Conservation (phyloP, 2,888 invertebrate species). For the Drosophila yooni region DNA sequence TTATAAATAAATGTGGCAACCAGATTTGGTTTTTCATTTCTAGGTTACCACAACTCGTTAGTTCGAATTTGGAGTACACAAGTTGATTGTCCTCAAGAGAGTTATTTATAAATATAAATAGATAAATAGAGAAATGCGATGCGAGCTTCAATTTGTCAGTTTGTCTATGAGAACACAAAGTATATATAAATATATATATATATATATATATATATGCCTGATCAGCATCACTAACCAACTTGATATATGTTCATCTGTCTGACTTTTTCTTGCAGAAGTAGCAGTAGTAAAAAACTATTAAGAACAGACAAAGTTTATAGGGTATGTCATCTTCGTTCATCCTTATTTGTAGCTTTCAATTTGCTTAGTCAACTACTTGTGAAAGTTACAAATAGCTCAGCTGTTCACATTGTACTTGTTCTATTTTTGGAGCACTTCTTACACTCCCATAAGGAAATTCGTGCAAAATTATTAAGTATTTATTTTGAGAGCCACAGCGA, state of each 20-base stretch:
- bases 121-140: neutral
- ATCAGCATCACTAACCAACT: neutral
- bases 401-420: neutral
- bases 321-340: neutral
- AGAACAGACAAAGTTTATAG: neutral
- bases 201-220: neutral
- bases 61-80: neutral
- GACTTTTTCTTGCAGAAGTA: neutral
- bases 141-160: neutral
- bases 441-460: neutral
- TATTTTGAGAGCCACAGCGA: neutral
- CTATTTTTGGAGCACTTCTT: neutral
- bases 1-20: constrained; percentile 1
- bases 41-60: neutral
- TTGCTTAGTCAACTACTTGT: neutral
- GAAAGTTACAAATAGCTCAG: neutral
- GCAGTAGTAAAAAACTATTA: too few species aligned
- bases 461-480: neutral
- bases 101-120: neutral
- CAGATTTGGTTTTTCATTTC: neutral
- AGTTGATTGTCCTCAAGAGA: neutral
- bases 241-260: too few species aligned
- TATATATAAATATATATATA: neutral
- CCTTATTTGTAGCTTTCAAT: neutral
- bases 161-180: neutral